Evolutionary conservation across 1,140 invertebrate genomes (phyloP), one percentile per base, ranked within the genome.

Genomic region (Cylas formicarius): DNA sequence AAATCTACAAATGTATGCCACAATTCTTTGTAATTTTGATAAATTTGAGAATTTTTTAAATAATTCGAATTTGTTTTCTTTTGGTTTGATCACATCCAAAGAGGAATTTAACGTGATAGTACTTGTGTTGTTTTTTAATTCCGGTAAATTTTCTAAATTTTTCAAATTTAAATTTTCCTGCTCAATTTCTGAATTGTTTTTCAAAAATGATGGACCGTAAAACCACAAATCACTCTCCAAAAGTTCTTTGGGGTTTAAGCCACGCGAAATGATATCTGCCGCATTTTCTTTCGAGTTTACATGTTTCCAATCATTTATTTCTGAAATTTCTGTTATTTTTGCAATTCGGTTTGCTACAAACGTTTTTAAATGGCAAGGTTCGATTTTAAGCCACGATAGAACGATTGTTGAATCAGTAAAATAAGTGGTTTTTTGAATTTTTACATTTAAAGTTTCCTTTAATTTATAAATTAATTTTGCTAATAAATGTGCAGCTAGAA

Each of bases 331-430:
- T 36, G 61, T 61, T 27, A 66, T 65, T 55, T 62, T 53, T 27
- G 49, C 17, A 4, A 67, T 54, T 11, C 66, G 36, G 45, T 67
- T 62, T 5, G 58, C 50, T 10, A 67, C 57, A 41, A 66, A 67
- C 0, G 49, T 49, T 38, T 60, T 57, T 17, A 62, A 48, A 10
- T 34, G 31, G 9, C 20, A 31, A 17, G 58, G 41, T 11, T 52
- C 27, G n/a, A 40, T 48, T 1, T 39, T 35, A 22, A 64, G 32
- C 39, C 50, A 53, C 16, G 45, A 48, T 13, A 70, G 35, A 4
- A 65, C 61, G 0, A 69, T 61, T 0, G 60, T 67, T 2, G 66
- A 68, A 41, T 72, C 65, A 2, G 56, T 59, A 64, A 67, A 70
- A 46, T 61, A 62, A 37, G 34, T 43, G 6, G 14, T 29, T 17